Conservation (phyloP, 2,113 vertebrate species). For the Gallinago undulata region DNA sequence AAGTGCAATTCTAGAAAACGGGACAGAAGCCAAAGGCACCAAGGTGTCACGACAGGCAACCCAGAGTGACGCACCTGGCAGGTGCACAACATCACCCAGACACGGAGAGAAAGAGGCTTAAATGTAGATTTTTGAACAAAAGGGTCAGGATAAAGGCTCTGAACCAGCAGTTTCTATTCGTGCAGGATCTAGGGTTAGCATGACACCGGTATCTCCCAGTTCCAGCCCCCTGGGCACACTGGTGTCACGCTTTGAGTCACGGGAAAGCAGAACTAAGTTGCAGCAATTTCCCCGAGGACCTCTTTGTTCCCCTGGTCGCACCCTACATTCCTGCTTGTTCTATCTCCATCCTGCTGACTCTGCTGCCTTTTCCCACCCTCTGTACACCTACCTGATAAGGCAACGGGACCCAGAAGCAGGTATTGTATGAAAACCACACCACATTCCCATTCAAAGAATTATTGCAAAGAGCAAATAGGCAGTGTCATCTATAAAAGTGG, state of each 20-base stretch:
- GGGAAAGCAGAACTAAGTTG: not conserved
- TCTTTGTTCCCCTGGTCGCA: not conserved
- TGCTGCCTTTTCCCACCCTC: slow-evolving; percentile 1
- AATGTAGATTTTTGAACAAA: not conserved
- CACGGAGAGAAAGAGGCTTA: not conserved
- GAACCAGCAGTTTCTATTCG: not conserved
- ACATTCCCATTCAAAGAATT: not conserved
- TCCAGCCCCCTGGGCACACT: not conserved
- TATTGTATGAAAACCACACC: not conserved
- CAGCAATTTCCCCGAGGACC: not conserved
- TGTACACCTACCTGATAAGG: not conserved
- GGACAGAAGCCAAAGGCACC: slow-evolving; percentile 16
- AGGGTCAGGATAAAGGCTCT: not conserved
- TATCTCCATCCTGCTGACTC: not conserved
- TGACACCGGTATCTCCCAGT: not conserved
- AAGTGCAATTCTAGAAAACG: slow-evolving; percentile 58
- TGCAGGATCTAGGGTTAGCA: not conserved
- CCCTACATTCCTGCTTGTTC: not conserved
- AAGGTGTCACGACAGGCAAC: slow-evolving; percentile 17
- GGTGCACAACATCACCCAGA: not conserved
- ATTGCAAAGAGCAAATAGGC: not conserved
- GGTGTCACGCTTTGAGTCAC: not conserved
- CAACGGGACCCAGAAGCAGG: not conserved
- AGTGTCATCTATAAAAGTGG: not conserved
- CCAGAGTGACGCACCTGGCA: not conserved